A percentile compares a stretch with the other conserved stretches of the same genome.
These are phyloP conservation scores for Nomada goodeniana DNA, from an alignment of 2,888 invertebrate species.

Conservation along the genomic window DNA sequence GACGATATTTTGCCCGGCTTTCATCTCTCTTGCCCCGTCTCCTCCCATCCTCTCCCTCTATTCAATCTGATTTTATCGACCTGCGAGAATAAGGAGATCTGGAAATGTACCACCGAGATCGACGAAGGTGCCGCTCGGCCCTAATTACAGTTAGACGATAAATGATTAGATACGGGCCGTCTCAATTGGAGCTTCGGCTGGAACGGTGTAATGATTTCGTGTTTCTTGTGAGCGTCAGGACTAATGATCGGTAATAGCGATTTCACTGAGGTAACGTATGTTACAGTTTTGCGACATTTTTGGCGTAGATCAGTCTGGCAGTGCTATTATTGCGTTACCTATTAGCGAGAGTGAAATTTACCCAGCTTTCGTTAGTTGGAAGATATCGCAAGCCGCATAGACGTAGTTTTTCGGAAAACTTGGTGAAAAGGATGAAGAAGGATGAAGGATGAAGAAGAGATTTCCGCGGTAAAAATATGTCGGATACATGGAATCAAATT, in stretches of 20 bases:
- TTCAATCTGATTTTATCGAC: conserved; percentile 38
- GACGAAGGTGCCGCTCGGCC: conserved; percentile 20
- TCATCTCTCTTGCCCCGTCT: not conserved
- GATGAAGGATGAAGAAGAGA: too few relatives aligned
- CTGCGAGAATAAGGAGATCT: conserved; percentile 34
- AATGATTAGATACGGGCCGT: conserved; percentile 4
- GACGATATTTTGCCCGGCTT: conserved; percentile 63
- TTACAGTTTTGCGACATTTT: not conserved
- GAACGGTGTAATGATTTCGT: not conserved
- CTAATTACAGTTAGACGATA: conserved; percentile 9
- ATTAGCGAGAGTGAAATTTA: too few relatives aligned
- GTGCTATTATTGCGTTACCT: too few relatives aligned
- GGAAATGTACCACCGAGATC: conserved; percentile 41
- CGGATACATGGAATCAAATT: too few relatives aligned
- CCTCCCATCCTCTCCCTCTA: conserved; percentile 13
- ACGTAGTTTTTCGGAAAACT: too few relatives aligned
- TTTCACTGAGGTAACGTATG: too few relatives aligned
- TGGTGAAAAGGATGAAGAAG: too few relatives aligned
- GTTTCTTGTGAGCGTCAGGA: not conserved
- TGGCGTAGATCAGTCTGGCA: too few relatives aligned
- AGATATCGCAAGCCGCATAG: too few relatives aligned
- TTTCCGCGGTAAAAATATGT: too few relatives aligned
- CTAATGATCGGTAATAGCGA: too few relatives aligned
- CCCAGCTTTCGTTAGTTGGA: too few relatives aligned
- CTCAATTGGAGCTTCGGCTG: conserved; percentile 9